phyloP scores from a whole-genome alignment of 2,888 invertebrate species.

The Mythimna vitellina region DNA sequence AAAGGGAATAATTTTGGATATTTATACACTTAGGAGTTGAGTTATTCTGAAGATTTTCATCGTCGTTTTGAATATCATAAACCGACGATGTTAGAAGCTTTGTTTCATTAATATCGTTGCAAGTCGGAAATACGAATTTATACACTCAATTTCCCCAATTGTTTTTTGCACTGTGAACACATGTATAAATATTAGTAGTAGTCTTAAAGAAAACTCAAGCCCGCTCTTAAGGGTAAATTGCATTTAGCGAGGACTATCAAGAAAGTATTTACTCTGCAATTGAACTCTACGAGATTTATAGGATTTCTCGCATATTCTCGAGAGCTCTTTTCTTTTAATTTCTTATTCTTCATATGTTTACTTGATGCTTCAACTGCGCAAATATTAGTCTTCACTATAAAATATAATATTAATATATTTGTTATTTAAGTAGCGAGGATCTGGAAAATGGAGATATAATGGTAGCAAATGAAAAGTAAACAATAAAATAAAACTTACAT shows the following conservation, averaged over 20 bases:
- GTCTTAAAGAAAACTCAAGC: slow-evolving; percentile 61
- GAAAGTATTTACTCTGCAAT: slow-evolving; percentile 80
- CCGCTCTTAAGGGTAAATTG: slow-evolving; percentile 72
- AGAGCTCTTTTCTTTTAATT: slow-evolving; percentile 65
- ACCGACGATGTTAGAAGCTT: slow-evolving; percentile 29
- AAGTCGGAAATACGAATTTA: not conserved
- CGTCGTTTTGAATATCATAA: slow-evolving; percentile 60
- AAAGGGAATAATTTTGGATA: slow-evolving; percentile 88
- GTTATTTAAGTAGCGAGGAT: slow-evolving; percentile 23
- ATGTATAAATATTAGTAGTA: slow-evolving; percentile 50
- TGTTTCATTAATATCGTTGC: slow-evolving; percentile 29
- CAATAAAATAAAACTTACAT: slow-evolving; percentile 1
- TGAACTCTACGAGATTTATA: slow-evolving; percentile 79
- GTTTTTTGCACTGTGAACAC: not conserved
- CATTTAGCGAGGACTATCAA: slow-evolving; percentile 76
- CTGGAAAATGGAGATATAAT: slow-evolving; percentile 7
- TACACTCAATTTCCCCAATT: not conserved
- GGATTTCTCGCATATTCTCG: slow-evolving; percentile 70
- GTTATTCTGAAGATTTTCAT: slow-evolving; percentile 72
- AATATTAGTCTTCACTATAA: slow-evolving; percentile 52
- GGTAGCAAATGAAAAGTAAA: slow-evolving; percentile 3
- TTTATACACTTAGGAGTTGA: slow-evolving; percentile 82
- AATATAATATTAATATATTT: slow-evolving; percentile 29
- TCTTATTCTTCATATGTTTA: slow-evolving; percentile 63
- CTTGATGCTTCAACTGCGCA: slow-evolving; percentile 48